These are phyloP conservation scores for Arenaria interpres DNA, from an alignment of 2,113 vertebrate genomes.

Conservation along the genomic window DNA sequence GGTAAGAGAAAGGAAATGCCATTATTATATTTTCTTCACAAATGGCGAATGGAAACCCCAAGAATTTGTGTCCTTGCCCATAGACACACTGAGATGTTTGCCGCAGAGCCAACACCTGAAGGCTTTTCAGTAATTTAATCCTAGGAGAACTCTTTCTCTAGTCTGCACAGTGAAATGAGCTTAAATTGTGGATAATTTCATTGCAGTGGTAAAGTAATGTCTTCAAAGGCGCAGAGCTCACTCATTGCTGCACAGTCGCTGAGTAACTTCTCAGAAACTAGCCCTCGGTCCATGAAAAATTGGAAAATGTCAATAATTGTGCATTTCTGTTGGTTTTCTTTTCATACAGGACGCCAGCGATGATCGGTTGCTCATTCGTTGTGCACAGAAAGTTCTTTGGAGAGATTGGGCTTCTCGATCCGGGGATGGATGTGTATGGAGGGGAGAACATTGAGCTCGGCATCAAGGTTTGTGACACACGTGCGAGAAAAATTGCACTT, in stretches of 20 bases:
- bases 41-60: not conserved
- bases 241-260: not conserved
- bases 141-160: not conserved
- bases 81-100: not conserved
- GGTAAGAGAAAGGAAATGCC: not conserved
- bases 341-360: constrained; percentile 86
- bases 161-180: not conserved
- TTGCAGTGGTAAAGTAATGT: not conserved
- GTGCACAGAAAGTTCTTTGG: constrained; percentile 92
- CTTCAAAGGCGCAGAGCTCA: not conserved
- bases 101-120: not conserved
- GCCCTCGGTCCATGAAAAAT: not conserved
- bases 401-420: constrained; percentile 92
- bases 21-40: not conserved
- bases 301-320: not conserved
- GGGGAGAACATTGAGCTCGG: constrained; percentile 98
- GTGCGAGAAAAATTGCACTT: not conserved
- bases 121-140: not conserved
- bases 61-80: not conserved
- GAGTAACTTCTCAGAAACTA: not conserved
- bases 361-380: constrained; percentile 98
- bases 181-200: not conserved
- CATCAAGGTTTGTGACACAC: constrained; percentile 87
- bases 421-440: constrained; percentile 97
- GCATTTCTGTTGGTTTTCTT: not conserved